phyloP scores from a whole-genome alignment of 2,888 invertebrate genomes.

The Elysia crispata region DNA sequence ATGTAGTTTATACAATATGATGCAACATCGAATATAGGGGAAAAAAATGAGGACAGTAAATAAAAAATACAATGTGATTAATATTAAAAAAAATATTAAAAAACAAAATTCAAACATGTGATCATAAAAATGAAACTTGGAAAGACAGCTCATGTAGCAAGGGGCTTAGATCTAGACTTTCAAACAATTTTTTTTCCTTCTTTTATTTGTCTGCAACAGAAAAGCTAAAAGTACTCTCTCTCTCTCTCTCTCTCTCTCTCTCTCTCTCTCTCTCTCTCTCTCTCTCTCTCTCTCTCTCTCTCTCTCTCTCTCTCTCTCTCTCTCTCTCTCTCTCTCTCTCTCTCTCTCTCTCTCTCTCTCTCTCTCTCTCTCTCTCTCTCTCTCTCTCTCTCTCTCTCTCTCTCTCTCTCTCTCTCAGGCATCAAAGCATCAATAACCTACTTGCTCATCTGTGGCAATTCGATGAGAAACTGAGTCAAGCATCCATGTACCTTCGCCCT shows the following conservation, averaged over 20 bases:
- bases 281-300: constrained; percentile 12
- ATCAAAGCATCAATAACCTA: constrained; percentile 44
- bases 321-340: constrained; percentile 12
- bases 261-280: constrained; percentile 14
- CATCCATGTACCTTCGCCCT: constrained; percentile 79
- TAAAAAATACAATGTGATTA: too few relatives aligned
- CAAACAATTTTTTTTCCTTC: too few relatives aligned
- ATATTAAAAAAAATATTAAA: too few relatives aligned
- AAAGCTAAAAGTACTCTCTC: too few relatives aligned
- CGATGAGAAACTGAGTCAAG: constrained; percentile 77
- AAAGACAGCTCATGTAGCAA: too few relatives aligned
- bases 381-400: constrained; percentile 13
- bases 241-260: constrained; percentile 12
- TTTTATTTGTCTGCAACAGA: too few relatives aligned
- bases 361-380: constrained; percentile 12
- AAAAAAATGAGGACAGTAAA: too few relatives aligned
- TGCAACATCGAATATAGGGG: too few relatives aligned
- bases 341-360: constrained; percentile 14
- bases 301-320: constrained; percentile 14
- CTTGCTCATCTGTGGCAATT: constrained; percentile 67
- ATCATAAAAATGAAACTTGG: too few relatives aligned
- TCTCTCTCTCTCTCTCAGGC: not conserved
- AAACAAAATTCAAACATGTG: too few relatives aligned
- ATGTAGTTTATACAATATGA: too few relatives aligned
- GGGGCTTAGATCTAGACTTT: too few relatives aligned